A percentile compares a stretch with the other conserved stretches of the same genome.
phyloP scores from a whole-genome alignment of 30 jellyfish, hydroid and myxozoan genomes.

The Mastigias papua region DNA sequence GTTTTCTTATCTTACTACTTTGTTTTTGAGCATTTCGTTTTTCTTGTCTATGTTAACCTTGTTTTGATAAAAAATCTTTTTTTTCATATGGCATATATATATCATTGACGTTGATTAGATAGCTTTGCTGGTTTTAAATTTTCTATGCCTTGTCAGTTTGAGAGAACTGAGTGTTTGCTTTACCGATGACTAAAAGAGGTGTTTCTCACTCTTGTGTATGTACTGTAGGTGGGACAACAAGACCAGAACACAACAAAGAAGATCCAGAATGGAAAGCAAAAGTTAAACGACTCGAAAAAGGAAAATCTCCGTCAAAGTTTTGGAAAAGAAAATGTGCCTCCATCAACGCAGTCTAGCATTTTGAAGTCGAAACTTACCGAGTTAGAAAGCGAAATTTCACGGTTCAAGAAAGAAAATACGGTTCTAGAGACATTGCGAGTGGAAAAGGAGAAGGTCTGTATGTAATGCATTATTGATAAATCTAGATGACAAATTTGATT shows the following conservation, averaged over 20 bases:
- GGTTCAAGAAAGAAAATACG: conserved; percentile 78
- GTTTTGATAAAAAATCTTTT: too few species aligned
- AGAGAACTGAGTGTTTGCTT: background rate
- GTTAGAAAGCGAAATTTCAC: conserved; percentile 81
- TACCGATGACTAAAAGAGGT: background rate
- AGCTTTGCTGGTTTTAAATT: background rate
- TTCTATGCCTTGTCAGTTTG: background rate
- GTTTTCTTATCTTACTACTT: too few species aligned
- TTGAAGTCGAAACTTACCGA: conserved; percentile 77
- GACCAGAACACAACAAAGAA: background rate
- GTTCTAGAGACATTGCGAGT: conserved; percentile 63
- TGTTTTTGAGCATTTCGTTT: too few species aligned
- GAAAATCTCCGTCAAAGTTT: background rate
- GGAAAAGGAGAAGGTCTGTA: conserved; percentile 74
- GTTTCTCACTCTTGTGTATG: background rate
- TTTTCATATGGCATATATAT: too few species aligned
- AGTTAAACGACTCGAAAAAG: background rate
- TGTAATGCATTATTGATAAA: background rate
- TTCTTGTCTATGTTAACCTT: too few species aligned
- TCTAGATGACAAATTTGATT: too few species aligned
- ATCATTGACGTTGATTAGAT: background rate
- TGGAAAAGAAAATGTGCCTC: conserved; percentile 30
- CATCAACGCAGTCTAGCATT: conserved; percentile 43
- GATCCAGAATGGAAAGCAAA: background rate
- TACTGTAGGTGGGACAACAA: conserved; percentile 1